phyloP scores from a whole-genome alignment of 2,888 invertebrate genomes.

The Archips xylosteana region DNA sequence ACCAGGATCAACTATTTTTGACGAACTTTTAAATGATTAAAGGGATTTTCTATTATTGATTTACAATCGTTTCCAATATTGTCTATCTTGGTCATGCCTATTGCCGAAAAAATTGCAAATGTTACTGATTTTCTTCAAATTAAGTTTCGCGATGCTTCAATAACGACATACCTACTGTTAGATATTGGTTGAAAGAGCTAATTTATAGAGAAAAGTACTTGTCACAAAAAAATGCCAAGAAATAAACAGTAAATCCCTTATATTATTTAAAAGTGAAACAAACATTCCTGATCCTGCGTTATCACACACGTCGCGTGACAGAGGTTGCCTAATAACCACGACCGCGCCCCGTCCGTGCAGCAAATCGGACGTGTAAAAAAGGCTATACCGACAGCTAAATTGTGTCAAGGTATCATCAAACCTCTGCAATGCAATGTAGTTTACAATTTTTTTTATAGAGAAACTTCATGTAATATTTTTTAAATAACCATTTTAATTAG shows the following conservation, averaged over 20 bases:
- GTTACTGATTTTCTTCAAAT: no score
- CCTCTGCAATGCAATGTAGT: not conserved
- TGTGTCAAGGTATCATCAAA: not conserved
- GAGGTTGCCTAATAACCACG: not conserved
- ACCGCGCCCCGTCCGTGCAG: conserved; percentile 16
- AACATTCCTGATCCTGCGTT: not conserved
- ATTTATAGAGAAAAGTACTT: no score
- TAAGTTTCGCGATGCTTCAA: not conserved
- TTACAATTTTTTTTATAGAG: not conserved
- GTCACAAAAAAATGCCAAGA: not conserved
- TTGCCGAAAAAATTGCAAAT: no score
- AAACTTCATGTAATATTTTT: no score
- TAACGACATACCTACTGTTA: no score
- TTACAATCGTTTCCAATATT: no score
- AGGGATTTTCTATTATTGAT: not conserved
- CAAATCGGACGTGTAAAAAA: conserved; percentile 30
- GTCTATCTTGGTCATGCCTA: no score
- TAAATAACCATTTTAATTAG: no score
- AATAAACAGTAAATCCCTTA: not conserved
- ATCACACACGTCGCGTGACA: conserved; percentile 1
- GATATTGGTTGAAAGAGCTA: no score
- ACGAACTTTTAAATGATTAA: not conserved
- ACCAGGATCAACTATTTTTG: not conserved
- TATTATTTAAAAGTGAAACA: not conserved
- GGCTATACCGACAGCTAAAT: conserved; percentile 1